These are phyloP conservation scores for Glaucomys volans DNA, from an alignment of 2,113 vertebrate species.

Conservation along the genomic window DNA sequence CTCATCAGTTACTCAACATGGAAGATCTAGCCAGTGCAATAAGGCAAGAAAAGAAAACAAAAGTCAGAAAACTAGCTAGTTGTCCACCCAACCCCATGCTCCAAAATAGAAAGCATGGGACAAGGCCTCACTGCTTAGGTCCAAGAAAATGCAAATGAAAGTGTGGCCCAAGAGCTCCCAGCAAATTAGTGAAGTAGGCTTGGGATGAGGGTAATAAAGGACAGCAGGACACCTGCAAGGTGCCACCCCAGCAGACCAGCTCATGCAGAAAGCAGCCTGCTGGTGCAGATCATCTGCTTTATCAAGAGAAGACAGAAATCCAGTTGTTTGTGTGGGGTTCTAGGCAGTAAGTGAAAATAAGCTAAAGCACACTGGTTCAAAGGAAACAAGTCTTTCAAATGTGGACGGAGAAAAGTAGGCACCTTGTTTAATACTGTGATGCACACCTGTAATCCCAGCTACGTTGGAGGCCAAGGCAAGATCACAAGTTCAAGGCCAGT, in stretches of 20 bases:
- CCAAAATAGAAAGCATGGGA: too few relatives aligned
- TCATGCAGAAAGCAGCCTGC: neutral
- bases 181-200: neutral
- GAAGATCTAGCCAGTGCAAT: too few relatives aligned
- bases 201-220: rapidly evolving
- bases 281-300: neutral
- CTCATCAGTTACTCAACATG: too few relatives aligned
- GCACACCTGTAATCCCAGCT: too few relatives aligned
- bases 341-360: neutral
- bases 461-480: too few relatives aligned
- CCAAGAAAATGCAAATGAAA: neutral
- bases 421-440: neutral
- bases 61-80: neutral
- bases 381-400: neutral
- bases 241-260: rapidly evolving
- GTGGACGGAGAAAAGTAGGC: neutral
- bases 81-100: neutral
- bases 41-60: too few relatives aligned
- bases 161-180: neutral
- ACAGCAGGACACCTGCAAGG: too few relatives aligned
- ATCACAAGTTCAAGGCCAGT: too few relatives aligned
- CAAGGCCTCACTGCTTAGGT: too few relatives aligned
- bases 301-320: neutral
- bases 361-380: neutral
- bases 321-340: neutral